phyloP scores from a whole-genome alignment of 1,140 invertebrate genomes.

The Aleiodes sp. region DNA sequence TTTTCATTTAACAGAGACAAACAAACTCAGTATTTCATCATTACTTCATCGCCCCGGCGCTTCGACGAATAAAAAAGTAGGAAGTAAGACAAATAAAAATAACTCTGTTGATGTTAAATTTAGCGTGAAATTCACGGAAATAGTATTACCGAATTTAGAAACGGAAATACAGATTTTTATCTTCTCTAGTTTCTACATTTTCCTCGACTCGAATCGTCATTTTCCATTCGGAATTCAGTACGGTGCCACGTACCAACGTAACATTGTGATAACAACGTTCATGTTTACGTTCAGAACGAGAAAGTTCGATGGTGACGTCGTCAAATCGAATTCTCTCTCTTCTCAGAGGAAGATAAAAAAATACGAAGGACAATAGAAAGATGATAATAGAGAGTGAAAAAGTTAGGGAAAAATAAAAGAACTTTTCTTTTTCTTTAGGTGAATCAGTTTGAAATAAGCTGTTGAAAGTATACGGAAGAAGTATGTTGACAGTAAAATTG shows the following conservation, averaged over 20 bases:
- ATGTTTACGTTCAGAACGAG: constrained; percentile 33
- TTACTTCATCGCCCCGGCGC: not conserved
- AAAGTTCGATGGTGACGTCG: constrained; percentile 32
- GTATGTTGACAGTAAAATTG: too few species aligned
- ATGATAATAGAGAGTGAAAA: too few species aligned
- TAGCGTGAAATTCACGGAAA: constrained; percentile 10
- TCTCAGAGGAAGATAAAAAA: too few species aligned
- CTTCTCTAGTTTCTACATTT: not conserved
- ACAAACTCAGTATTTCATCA: not conserved
- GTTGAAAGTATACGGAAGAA: too few species aligned
- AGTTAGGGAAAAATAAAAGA: too few species aligned
- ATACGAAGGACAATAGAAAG: too few species aligned
- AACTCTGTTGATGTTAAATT: constrained; percentile 14
- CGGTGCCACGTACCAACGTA: constrained; percentile 21
- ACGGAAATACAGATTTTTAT: not conserved
- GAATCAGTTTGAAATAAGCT: too few species aligned
- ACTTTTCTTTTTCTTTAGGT: too few species aligned
- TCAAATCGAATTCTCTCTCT: constrained; percentile 24
- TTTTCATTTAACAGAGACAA: not conserved
- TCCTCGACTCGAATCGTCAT: not conserved
- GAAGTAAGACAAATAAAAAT: not conserved
- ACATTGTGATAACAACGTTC: constrained; percentile 35
- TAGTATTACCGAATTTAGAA: not conserved
- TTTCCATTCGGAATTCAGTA: constrained; percentile 3
- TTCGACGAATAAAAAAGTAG: too few species aligned